Evolutionary conservation across 1,140 invertebrate species (phyloP).

Genomic region (Apis cerana): DNA sequence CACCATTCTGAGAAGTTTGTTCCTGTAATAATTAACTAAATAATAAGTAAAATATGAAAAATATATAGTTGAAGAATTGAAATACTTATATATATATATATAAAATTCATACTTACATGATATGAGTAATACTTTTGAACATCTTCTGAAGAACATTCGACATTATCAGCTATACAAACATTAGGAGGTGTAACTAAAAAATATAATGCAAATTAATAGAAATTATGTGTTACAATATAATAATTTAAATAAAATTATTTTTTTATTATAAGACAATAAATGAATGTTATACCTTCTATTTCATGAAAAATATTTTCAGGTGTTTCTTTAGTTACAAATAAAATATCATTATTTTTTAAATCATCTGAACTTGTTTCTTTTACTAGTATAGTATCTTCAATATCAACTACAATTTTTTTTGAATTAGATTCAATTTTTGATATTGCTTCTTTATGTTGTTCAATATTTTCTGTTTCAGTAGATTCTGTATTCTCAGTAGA

Average conservation of each 20-base stretch:
- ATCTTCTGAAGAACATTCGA: conserved; percentile 48
- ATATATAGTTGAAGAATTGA: not conserved
- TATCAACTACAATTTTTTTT: not conserved
- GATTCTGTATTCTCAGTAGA: not conserved
- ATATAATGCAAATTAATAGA: not conserved
- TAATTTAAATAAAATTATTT: not conserved
- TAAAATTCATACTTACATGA: conserved; percentile 48
- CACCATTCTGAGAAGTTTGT: conserved; percentile 53
- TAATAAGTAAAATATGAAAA: not conserved
- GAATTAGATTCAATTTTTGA: too few relatives aligned
- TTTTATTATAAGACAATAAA: not conserved
- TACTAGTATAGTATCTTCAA: not conserved
- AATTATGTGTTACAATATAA: conserved; percentile 4
- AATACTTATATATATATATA: not conserved
- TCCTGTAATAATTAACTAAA: conserved; percentile 48
- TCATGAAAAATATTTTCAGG: conserved; percentile 1
- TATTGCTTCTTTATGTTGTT: not conserved
- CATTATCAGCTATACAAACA: conserved; percentile 58
- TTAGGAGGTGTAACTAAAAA: conserved; percentile 29
- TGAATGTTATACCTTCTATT: conserved; percentile 52
- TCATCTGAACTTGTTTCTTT: not conserved
- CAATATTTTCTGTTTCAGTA: not conserved
- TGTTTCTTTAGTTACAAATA: not conserved
- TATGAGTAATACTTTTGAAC: conserved; percentile 7
- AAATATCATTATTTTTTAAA: conserved; percentile 1